A percentile compares a stretch with the other conserved stretches of the same genome.
Evolutionary conservation across 2,113 vertebrate genomes (phyloP).

Genomic region (Spea multiplicata): DNA sequence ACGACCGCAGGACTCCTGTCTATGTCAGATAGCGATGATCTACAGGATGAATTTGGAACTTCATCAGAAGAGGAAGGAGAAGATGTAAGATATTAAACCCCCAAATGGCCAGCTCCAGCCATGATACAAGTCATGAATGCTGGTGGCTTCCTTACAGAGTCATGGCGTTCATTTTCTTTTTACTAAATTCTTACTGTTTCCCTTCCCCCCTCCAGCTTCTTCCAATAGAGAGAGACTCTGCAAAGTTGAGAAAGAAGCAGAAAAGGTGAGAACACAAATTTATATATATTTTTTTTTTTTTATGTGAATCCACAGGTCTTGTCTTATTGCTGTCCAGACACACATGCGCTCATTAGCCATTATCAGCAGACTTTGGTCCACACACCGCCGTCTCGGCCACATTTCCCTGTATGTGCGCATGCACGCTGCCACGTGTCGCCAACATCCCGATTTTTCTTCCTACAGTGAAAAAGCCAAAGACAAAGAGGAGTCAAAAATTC

Average conservation of each 20-base stretch:
- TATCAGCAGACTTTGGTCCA: not conserved
- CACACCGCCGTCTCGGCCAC: not conserved
- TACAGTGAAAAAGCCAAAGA: constrained; percentile 28
- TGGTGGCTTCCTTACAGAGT: too few relatives aligned
- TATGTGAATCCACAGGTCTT: too few relatives aligned
- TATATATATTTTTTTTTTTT: not conserved
- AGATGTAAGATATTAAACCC: constrained; percentile 47
- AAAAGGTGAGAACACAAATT: constrained; percentile 42
- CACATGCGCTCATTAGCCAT: not conserved
- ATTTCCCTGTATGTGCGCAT: not conserved
- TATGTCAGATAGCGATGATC: constrained; percentile 71
- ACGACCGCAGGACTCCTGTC: not conserved
- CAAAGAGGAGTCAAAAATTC: constrained; percentile 66
- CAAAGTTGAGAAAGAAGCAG: constrained; percentile 69
- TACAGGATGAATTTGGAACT: constrained; percentile 85
- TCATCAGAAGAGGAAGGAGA: constrained; percentile 55
- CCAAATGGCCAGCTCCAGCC: too few relatives aligned
- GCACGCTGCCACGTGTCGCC: too few relatives aligned
- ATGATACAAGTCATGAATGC: too few relatives aligned
- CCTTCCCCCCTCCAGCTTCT: constrained; percentile 70
- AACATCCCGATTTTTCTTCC: not conserved
- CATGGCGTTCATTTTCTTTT: not conserved
- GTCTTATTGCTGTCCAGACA: too few relatives aligned
- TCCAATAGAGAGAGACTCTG: constrained; percentile 88
- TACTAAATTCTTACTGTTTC: constrained; percentile 31